Conservation (phyloP, 2,888 invertebrate genomes). For the Smittia aterrima region DNA sequence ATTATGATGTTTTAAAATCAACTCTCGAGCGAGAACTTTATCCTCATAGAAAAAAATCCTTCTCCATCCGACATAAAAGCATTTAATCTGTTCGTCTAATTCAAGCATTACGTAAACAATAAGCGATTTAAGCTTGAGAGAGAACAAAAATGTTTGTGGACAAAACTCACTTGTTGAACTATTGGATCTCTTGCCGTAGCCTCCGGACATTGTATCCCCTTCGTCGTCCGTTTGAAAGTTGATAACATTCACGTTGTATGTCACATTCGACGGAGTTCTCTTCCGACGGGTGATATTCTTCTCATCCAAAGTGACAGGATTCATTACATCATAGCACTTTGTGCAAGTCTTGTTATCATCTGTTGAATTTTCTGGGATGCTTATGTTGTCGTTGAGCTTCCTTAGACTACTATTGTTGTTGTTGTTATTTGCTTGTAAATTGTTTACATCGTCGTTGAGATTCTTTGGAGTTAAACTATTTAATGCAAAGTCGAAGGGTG, state of each 20-base stretch:
- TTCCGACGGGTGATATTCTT: slow-evolving; percentile 26
- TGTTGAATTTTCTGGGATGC: background rate
- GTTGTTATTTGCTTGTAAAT: background rate
- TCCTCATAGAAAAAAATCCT: background rate
- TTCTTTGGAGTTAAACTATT: background rate
- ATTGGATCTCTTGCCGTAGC: slow-evolving; percentile 35
- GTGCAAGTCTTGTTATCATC: background rate
- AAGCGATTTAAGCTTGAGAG: slow-evolving; percentile 11
- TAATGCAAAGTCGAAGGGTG: slow-evolving; percentile 24
- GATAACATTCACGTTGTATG: slow-evolving; percentile 40
- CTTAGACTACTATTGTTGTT: background rate
- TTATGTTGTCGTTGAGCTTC: background rate
- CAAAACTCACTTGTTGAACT: slow-evolving; percentile 39
- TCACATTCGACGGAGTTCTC: slow-evolving; percentile 33
- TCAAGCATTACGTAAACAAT: slow-evolving; percentile 14
- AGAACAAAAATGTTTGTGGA: background rate
- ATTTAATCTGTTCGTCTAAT: slow-evolving; percentile 1
- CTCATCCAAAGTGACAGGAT: slow-evolving; percentile 16
- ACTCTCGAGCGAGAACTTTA: background rate
- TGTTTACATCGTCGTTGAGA: background rate
- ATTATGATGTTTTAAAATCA: too few relatives aligned
- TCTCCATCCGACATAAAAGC: background rate
- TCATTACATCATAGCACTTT: slow-evolving; percentile 31
- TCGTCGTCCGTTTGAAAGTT: slow-evolving; percentile 37
- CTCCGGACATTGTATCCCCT: background rate